Evolutionary conservation across 2,888 invertebrate species (phyloP).

Genomic region (Diaperis boleti): DNA sequence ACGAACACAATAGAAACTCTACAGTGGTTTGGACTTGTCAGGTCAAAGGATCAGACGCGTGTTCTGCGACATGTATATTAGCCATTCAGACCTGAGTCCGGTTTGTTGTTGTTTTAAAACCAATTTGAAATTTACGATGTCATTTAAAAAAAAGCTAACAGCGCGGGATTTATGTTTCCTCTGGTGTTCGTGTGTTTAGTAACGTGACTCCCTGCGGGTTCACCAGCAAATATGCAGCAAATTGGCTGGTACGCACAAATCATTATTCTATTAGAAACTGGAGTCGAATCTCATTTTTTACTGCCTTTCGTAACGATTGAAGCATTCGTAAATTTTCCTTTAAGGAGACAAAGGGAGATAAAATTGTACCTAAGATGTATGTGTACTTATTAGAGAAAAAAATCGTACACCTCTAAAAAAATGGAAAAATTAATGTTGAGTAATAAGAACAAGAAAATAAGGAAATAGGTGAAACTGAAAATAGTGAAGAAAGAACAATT

Average conservation of each 20-base stretch:
- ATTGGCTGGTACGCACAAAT: conserved; percentile 38
- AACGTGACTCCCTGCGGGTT: conserved; percentile 46
- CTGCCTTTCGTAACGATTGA: background rate
- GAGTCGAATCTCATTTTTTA: conserved; percentile 7
- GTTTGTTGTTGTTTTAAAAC: conserved; percentile 53
- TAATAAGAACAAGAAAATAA: too few relatives aligned
- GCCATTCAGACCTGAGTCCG: background rate
- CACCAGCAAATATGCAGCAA: conserved; percentile 43
- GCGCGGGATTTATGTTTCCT: conserved; percentile 49
- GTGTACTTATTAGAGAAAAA: too few relatives aligned
- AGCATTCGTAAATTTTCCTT: background rate
- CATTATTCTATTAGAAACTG: conserved; percentile 39
- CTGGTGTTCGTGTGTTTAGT: conserved; percentile 51
- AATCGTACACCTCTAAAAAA: too few relatives aligned
- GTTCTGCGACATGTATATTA: conserved; percentile 32
- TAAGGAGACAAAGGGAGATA: background rate
- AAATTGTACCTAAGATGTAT: too few relatives aligned
- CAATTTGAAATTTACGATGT: conserved; percentile 53
- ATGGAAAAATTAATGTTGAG: too few relatives aligned
- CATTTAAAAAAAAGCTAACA: conserved; percentile 50
- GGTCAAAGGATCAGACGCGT: conserved; percentile 29
- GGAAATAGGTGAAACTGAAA: too few relatives aligned
- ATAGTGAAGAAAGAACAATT: too few relatives aligned
- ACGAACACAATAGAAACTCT: too few relatives aligned
- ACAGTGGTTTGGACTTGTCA: background rate